Conservation (phyloP, 2,797 vertebrate species). For the Propithecus deckenii region DNA sequence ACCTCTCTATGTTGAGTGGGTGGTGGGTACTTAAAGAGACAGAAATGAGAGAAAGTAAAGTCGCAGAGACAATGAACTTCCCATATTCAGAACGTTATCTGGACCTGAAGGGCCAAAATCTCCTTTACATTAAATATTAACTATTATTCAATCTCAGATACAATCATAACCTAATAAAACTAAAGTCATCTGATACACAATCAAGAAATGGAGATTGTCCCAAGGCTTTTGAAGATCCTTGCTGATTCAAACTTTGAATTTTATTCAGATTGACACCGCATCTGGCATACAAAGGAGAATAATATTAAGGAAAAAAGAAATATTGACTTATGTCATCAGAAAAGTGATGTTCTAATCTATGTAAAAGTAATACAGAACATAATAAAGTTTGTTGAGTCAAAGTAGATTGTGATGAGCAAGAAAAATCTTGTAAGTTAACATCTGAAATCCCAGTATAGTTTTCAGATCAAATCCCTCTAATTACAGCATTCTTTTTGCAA, state of each 20-base stretch:
- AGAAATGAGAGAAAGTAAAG: neutral
- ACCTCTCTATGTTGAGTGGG: neutral
- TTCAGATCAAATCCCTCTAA: conserved; percentile 51
- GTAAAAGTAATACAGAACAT: conserved; percentile 33
- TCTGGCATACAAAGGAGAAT: neutral
- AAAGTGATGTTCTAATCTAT: conserved; percentile 52
- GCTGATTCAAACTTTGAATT: conserved; percentile 61
- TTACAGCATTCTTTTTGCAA: neutral
- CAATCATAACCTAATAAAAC: conserved; percentile 7
- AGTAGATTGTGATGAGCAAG: conserved; percentile 24
- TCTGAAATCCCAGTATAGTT: neutral
- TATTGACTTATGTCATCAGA: conserved; percentile 31
- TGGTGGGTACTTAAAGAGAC: neutral
- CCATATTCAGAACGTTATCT: neutral
- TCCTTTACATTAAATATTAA: conserved; percentile 4
- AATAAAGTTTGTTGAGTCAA: conserved; percentile 8
- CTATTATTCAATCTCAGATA: neutral
- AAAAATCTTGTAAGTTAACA: conserved; percentile 43
- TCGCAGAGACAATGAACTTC: neutral
- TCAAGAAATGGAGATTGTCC: conserved; percentile 11
- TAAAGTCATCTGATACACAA: neutral
- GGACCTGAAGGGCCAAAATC: neutral
- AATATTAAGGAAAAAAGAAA: conserved; percentile 40
- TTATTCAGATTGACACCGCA: conserved; percentile 35
- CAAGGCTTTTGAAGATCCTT: conserved; percentile 19